These are phyloP conservation scores for Cynoglossus semilaevis DNA, from an alignment of 2,113 vertebrate species.

Conservation along the genomic window DNA sequence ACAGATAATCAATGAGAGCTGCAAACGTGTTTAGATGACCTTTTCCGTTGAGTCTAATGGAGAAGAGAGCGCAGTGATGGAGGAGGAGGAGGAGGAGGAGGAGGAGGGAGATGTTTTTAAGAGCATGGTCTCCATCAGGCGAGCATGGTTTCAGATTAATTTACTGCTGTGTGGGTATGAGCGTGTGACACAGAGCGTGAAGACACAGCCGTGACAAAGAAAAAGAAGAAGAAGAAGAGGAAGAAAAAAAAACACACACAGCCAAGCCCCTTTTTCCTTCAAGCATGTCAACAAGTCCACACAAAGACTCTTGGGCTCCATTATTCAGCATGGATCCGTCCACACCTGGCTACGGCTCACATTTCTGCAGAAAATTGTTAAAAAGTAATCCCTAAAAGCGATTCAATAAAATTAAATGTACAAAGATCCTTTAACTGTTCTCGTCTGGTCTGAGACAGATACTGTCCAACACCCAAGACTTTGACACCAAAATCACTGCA, in stretches of 20 bases:
- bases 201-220: constrained; percentile 31
- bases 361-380: not conserved
- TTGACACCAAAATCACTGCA: too few species aligned
- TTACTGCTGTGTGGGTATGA: constrained; percentile 33
- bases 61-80: constrained; percentile 3
- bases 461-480: too few species aligned
- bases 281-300: constrained; percentile 57
- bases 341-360: not conserved
- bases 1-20: constrained; percentile 29
- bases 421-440: too few species aligned
- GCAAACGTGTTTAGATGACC: constrained; percentile 15
- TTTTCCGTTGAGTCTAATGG: constrained; percentile 19
- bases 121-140: constrained; percentile 46
- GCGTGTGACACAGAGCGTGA: constrained; percentile 47
- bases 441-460: too few species aligned
- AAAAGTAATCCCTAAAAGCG: not conserved
- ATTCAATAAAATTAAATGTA: too few species aligned
- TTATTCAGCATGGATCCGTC: constrained; percentile 3
- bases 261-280: constrained; percentile 26
- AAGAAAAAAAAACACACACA: constrained; percentile 5
- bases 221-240: constrained; percentile 13
- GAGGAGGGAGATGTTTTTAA: not conserved
- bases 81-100: not conserved
- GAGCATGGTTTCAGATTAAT: constrained; percentile 59
- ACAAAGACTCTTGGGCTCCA: constrained; percentile 38